Evolutionary conservation across 2,888 invertebrate species (phyloP).

Genomic region (Galerucella pusilla): DNA sequence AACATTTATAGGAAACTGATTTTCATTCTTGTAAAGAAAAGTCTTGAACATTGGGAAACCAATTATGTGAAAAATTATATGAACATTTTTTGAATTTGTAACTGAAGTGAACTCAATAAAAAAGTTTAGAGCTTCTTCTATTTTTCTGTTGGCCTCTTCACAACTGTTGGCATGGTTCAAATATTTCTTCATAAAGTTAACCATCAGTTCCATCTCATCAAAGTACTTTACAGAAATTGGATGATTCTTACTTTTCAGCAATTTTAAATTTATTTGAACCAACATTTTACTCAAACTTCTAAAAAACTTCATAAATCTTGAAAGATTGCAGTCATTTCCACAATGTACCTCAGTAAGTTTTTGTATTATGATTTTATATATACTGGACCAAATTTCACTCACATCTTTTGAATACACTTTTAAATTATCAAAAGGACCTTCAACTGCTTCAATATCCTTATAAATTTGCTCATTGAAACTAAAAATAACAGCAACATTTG

Average conservation of each 20-base stretch:
- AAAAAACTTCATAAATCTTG: slow-evolving; percentile 34
- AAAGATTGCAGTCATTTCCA: slow-evolving; percentile 29
- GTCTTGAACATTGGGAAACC: slow-evolving; percentile 49
- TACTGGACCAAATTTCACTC: slow-evolving; percentile 45
- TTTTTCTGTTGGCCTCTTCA: slow-evolving; percentile 23
- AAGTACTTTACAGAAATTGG: slow-evolving; percentile 43
- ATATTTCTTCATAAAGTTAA: slow-evolving; percentile 45
- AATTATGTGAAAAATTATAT: slow-evolving; percentile 55
- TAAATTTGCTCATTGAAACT: slow-evolving; percentile 41
- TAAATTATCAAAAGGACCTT: slow-evolving; percentile 29
- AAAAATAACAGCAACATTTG: slow-evolving; percentile 36
- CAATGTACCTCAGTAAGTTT: slow-evolving; percentile 33
- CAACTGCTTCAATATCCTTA: slow-evolving; percentile 39
- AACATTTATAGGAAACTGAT: slow-evolving; percentile 49
- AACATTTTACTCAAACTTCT: slow-evolving; percentile 39
- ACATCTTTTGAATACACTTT: slow-evolving; percentile 41
- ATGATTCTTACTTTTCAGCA: slow-evolving; percentile 34
- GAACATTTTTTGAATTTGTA: slow-evolving; percentile 50
- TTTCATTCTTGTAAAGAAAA: slow-evolving; percentile 43
- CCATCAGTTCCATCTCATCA: slow-evolving; percentile 43
- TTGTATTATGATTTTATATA: slow-evolving; percentile 41
- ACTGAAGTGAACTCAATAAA: slow-evolving; percentile 49
- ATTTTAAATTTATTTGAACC: slow-evolving; percentile 41
- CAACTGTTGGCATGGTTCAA: slow-evolving; percentile 44
- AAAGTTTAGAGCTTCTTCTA: slow-evolving; percentile 43